phyloP scores from a whole-genome alignment of 2,113 vertebrate genomes.

The Neolamprologus cancellatus region DNA sequence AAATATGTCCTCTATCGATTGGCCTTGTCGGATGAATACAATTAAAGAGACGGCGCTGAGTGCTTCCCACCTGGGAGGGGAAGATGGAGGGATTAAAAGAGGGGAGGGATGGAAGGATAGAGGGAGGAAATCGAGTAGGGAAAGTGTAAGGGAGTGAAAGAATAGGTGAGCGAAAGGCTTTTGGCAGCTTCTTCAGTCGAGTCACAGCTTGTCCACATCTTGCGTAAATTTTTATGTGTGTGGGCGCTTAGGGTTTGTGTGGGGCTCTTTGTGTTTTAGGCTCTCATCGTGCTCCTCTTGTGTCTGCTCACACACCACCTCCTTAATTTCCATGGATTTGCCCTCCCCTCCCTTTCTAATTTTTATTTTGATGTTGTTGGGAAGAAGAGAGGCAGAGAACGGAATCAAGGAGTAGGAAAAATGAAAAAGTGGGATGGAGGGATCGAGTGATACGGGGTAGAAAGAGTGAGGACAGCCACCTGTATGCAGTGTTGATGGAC shows the following conservation, averaged over 20 bases:
- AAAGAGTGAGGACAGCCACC: slow-evolving; percentile 30
- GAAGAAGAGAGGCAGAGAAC: neutral
- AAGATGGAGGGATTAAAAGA: slow-evolving; percentile 20
- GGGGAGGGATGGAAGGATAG: neutral
- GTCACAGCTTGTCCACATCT: slow-evolving; percentile 31
- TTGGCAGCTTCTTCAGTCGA: slow-evolving; percentile 30
- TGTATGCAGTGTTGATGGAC: slow-evolving; percentile 55
- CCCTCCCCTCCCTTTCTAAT: neutral
- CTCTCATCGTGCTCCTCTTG: neutral
- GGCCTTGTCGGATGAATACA: slow-evolving; percentile 64
- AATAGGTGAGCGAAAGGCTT: neutral
- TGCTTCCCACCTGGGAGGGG: slow-evolving; percentile 54
- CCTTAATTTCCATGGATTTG: neutral
- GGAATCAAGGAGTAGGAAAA: neutral
- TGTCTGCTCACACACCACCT: neutral
- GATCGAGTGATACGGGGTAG: neutral
- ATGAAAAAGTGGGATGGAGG: neutral
- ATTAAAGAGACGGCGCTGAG: slow-evolving; percentile 62
- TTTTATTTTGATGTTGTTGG: neutral
- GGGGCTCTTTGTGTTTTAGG: slow-evolving; percentile 5
- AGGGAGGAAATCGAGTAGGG: neutral
- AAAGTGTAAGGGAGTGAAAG: neutral
- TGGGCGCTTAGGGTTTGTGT: neutral
- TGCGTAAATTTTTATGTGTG: neutral
- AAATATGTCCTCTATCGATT: slow-evolving; percentile 72